Evolutionary conservation across 2,113 vertebrate genomes (phyloP).

Genomic region (Osmerus eperlanus): DNA sequence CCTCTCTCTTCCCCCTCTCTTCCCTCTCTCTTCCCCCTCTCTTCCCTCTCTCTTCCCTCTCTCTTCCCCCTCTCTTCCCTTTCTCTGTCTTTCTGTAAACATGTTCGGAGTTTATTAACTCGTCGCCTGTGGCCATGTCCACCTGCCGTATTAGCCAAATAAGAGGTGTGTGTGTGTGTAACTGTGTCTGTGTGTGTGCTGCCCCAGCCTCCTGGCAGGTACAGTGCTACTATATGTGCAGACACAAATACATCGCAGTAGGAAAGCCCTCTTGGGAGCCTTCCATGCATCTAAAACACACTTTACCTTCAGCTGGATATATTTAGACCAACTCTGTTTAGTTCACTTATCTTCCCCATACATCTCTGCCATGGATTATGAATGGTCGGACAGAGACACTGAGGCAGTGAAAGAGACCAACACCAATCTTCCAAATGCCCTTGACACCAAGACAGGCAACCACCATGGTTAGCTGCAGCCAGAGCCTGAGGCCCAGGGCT

Average conservation of each 20-base stretch:
- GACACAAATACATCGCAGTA: constrained; percentile 35
- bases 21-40: too few species aligned
- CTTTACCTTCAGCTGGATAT: constrained; percentile 43
- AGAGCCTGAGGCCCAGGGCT: background rate
- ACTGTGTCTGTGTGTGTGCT: background rate
- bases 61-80: too few species aligned
- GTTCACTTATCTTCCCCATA: constrained; percentile 3
- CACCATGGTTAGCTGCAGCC: background rate
- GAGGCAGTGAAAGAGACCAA: constrained; percentile 1
- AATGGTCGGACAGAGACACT: constrained; percentile 28
- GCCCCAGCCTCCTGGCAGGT: background rate
- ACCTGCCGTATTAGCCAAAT: constrained; percentile 31
- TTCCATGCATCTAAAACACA: constrained; percentile 46
- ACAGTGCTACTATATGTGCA: constrained; percentile 30
- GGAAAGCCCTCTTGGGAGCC: constrained; percentile 43
- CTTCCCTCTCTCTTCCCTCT: too few species aligned
- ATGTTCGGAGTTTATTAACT: constrained; percentile 26
- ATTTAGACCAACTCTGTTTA: constrained; percentile 41
- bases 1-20: too few species aligned
- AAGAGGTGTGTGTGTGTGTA: background rate
- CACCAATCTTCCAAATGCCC: background rate
- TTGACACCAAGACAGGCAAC: background rate
- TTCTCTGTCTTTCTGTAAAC: background rate
- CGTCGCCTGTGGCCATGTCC: constrained; percentile 52
- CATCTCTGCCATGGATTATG: constrained; percentile 27